Evolutionary conservation across 2,888 invertebrate genomes (phyloP), one percentile per base, ranked within the genome.

Genomic region (Drosophila neonasuta): DNA sequence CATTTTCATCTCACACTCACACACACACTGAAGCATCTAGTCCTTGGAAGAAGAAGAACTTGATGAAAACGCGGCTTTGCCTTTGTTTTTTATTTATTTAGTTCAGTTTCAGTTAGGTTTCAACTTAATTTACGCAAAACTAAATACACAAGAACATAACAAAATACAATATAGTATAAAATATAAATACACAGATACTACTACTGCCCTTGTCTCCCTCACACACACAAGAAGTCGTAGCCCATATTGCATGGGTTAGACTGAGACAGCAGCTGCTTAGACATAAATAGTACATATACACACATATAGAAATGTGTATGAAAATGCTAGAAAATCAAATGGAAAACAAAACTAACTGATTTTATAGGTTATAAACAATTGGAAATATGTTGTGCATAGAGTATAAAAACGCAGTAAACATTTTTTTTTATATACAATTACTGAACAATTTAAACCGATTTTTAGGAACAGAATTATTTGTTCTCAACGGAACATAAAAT

Each of bases 361-460:
- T 72, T 67, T 67, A 77, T 74, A 77, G 74, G 77, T 44, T 73
- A 77, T 74, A 77, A 77, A 48, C 32, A 57, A 74, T 74, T 77
- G 50, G 73, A 67, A 62, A 55, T 45, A 62, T 58, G 68, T 73
- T 72, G 56, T 61, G 60, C 49, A 44, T 65, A 54, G 34, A 36
- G 36, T 36, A 36, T 46, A 36, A 44, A 68, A 56, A 60, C 36
- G 50, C 64, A 71, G 56, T 32, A 44, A 52, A 11, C 29, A 36
- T 50, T 59, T 70, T 60, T 68, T 59, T 61, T 24, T 24, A 41
- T 42, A 63, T 64, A 55, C 17, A 8, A 8, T n/a, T n/a, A 57
- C 42, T 51, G 50, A 32, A 62, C 20, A 61, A 62, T 42, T 13
- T n/a, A 59, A 48, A 20, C 17, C 11, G 36, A 20, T 59, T 59